Evolutionary conservation across 2,888 invertebrate species (phyloP).

Genomic region (Limenitis camilla): DNA sequence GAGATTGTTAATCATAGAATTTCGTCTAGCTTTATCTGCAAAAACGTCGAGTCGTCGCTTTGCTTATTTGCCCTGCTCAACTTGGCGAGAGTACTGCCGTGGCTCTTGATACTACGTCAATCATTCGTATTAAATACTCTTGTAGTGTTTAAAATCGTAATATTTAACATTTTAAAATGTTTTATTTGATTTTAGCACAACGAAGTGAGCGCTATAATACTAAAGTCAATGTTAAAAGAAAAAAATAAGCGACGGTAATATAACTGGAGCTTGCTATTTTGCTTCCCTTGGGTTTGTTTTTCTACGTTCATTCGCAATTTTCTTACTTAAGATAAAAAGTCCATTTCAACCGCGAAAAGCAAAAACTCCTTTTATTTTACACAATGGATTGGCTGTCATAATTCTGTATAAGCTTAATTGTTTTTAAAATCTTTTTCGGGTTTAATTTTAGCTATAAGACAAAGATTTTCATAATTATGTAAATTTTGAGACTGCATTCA

Average conservation of each 20-base stretch:
- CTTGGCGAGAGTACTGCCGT: too few relatives aligned
- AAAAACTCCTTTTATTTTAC: slow-evolving; percentile 17
- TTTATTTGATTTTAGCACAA: background rate
- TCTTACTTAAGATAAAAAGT: slow-evolving; percentile 20
- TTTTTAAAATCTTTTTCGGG: background rate
- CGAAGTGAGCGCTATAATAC: slow-evolving; percentile 20
- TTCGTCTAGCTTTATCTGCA: too few relatives aligned
- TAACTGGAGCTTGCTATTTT: slow-evolving; percentile 22
- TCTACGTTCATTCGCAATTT: slow-evolving; percentile 17
- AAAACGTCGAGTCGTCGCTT: too few relatives aligned
- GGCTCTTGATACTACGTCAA: too few relatives aligned
- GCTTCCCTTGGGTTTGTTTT: slow-evolving; percentile 23
- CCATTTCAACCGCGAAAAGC: slow-evolving; percentile 14
- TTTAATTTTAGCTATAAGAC: background rate
- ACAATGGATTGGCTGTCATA: slow-evolving; percentile 14
- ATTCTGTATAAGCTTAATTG: slow-evolving; percentile 15
- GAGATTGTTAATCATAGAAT: too few relatives aligned
- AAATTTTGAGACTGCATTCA: too few relatives aligned
- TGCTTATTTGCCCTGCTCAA: too few relatives aligned
- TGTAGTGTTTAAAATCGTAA: too few relatives aligned
- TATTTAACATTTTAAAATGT: too few relatives aligned
- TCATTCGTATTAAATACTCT: too few relatives aligned
- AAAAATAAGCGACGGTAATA: slow-evolving; percentile 19
- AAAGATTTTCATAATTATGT: background rate
- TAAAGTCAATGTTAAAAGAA: slow-evolving; percentile 20